These are phyloP conservation scores for Potamilus streckersoni DNA, from an alignment of 1,140 invertebrate genomes.

Conservation along the genomic window DNA sequence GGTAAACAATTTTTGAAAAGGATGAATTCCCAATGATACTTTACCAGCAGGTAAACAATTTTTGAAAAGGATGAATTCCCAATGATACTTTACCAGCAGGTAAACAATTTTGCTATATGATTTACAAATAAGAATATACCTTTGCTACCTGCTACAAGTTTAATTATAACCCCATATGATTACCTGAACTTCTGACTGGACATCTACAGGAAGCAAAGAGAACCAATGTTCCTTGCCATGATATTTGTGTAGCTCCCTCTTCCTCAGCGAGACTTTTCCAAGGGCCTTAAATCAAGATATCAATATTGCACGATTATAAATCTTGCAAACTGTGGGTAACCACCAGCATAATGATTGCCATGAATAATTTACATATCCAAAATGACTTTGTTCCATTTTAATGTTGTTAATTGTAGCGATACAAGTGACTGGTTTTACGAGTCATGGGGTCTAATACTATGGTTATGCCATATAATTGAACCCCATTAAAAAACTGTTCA, in stretches of 20 bases:
- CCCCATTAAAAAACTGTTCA: not conserved
- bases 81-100: too few relatives aligned
- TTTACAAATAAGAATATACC: not conserved
- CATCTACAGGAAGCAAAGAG: conserved; percentile 81
- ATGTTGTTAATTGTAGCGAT: not conserved
- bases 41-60: too few relatives aligned
- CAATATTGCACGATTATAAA: not conserved
- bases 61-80: too few relatives aligned
- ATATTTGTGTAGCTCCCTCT: conserved; percentile 86
- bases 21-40: too few relatives aligned
- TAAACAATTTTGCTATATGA: not conserved
- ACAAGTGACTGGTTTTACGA: not conserved
- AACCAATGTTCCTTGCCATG: conserved; percentile 95
- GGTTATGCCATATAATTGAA: too few relatives aligned
- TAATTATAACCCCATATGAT: conserved; percentile 2
- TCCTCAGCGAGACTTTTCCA: conserved; percentile 89
- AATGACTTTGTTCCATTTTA: not conserved
- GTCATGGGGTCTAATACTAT: too few relatives aligned
- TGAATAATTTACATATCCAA: not conserved
- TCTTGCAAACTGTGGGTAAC: too few relatives aligned
- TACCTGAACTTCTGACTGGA: conserved; percentile 89
- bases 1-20: too few relatives aligned
- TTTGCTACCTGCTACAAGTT: not conserved
- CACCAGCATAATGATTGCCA: not conserved
- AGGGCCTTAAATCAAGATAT: conserved; percentile 71